Conservation (phyloP, 2,797 vertebrate species). For the Hephaestus fuliginosus region DNA sequence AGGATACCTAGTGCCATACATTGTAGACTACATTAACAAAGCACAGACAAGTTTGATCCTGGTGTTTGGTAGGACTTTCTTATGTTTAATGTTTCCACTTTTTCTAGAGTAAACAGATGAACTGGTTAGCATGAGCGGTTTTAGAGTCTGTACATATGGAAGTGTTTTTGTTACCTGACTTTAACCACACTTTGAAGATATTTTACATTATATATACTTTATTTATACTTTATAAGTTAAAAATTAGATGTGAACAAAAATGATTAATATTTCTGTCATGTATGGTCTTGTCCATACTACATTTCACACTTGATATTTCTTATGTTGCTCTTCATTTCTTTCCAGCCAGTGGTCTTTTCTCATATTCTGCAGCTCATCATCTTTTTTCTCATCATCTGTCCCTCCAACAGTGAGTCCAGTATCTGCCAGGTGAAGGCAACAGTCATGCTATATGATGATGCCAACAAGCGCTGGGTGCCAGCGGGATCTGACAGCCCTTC, state of each 20-base stretch:
- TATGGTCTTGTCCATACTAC: neutral
- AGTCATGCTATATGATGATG: constrained; percentile 96
- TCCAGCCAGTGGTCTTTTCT: neutral
- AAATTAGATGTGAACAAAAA: neutral
- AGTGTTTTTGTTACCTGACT: neutral
- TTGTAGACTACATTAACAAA: too few relatives aligned
- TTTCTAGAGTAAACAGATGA: too few relatives aligned
- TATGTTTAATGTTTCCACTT: neutral
- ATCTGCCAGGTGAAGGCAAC: constrained; percentile 96
- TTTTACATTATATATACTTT: too few relatives aligned
- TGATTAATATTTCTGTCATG: neutral
- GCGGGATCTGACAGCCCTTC: constrained; percentile 90
- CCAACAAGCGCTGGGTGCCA: constrained; percentile 93
- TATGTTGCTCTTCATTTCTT: neutral
- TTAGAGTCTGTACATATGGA: too few relatives aligned
- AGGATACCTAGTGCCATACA: too few relatives aligned
- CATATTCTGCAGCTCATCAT: neutral
- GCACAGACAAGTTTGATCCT: too few relatives aligned
- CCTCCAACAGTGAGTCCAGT: constrained; percentile 90
- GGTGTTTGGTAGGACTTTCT: too few relatives aligned
- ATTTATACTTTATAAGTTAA: too few relatives aligned
- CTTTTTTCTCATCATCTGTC: neutral
- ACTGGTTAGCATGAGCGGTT: too few relatives aligned
- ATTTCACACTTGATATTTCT: neutral
- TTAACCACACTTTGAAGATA: neutral